Conservation (phyloP, 1,140 invertebrate genomes). For the Helicoverpa zea region DNA sequence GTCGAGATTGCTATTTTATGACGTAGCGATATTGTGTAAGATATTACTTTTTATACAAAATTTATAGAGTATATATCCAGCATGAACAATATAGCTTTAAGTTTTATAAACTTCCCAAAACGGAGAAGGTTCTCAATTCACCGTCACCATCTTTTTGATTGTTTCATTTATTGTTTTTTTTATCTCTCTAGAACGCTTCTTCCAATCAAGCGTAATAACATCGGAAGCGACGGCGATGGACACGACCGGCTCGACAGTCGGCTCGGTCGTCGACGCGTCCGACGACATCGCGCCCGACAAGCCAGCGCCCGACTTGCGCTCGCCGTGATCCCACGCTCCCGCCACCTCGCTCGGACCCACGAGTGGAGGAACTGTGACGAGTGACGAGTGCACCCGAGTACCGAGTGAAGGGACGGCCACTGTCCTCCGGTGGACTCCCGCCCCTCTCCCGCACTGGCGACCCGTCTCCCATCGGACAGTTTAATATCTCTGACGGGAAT, state of each 20-base stretch:
- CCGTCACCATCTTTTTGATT: too few species aligned
- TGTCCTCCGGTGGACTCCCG: conserved; percentile 79
- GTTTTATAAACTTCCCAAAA: too few species aligned
- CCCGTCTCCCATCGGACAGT: conserved; percentile 76
- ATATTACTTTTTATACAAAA: conserved; percentile 10
- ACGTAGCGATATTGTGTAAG: conserved; percentile 40
- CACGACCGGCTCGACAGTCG: conserved; percentile 69
- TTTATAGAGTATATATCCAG: conserved; percentile 8
- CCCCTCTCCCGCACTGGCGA: conserved; percentile 80
- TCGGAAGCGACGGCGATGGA: conserved; percentile 83
- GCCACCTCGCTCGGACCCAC: conserved; percentile 47
- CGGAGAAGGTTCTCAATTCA: too few species aligned
- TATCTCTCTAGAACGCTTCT: conserved; percentile 81
- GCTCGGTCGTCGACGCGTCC: conserved; percentile 64
- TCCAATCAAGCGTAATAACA: conserved; percentile 85
- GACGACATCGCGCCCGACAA: conserved; percentile 81
- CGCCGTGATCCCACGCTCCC: conserved; percentile 76
- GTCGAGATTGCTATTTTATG: conserved; percentile 40
- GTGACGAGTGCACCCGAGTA: conserved; percentile 3
- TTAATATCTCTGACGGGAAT: conserved; percentile 50
- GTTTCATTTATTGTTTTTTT: conserved; percentile 48
- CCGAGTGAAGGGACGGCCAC: conserved; percentile 53
- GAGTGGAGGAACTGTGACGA: conserved; percentile 8
- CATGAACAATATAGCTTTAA: conserved; percentile 14
- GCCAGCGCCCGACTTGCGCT: conserved; percentile 79